phyloP scores from a whole-genome alignment of 1,140 invertebrate genomes.

The Pteromalus puparum region DNA sequence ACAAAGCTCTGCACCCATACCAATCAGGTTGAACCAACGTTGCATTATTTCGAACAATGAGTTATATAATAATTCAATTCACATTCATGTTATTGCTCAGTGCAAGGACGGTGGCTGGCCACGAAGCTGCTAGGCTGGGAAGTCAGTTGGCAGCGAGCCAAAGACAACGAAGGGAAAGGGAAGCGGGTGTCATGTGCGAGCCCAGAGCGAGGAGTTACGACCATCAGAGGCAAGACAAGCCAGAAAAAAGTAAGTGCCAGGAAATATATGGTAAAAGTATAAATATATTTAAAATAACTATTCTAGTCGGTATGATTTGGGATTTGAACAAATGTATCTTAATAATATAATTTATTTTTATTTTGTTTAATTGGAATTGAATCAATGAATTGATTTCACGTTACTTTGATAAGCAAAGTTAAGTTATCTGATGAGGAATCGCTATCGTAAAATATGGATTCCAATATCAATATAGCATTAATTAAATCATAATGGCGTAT shows the following conservation, averaged over 20 bases:
- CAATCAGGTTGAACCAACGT: slow-evolving; percentile 65
- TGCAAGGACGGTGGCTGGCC: slow-evolving; percentile 84
- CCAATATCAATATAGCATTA: background rate
- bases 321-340: background rate
- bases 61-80: background rate
- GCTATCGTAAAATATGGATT: background rate
- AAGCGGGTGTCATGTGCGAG: slow-evolving; percentile 69
- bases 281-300: background rate
- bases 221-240: slow-evolving; percentile 75
- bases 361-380: slow-evolving; percentile 31
- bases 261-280: background rate
- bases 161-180: slow-evolving; percentile 72
- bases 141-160: slow-evolving; percentile 82
- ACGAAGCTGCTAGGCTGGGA: slow-evolving; percentile 84
- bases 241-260: slow-evolving; percentile 76
- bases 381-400: slow-evolving; percentile 40
- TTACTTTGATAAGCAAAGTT: background rate
- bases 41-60: background rate
- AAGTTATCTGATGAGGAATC: slow-evolving; percentile 4
- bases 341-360: slow-evolving; percentile 2
- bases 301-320: background rate
- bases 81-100: slow-evolving; percentile 56
- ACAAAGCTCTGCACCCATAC: slow-evolving; percentile 73
- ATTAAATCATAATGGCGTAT: slow-evolving; percentile 12
- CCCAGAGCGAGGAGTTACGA: slow-evolving; percentile 81